Conservation (phyloP, 2,888 invertebrate genomes). For the Archips xylosteana region DNA sequence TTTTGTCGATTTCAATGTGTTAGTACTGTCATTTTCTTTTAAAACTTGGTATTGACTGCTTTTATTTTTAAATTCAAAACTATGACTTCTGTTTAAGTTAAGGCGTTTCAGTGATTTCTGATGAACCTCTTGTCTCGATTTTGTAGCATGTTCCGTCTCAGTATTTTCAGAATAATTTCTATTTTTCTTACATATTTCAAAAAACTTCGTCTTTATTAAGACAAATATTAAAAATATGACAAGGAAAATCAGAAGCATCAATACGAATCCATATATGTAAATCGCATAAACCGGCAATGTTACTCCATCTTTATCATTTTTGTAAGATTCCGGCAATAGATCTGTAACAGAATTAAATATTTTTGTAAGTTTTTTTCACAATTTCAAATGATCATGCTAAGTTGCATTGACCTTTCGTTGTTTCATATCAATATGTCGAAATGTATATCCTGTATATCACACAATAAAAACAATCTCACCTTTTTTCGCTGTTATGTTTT, state of each 20-base stretch:
- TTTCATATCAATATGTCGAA: no score
- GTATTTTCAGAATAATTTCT: background rate
- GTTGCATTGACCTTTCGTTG: background rate
- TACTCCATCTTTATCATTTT: background rate
- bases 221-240: slow-evolving; percentile 16
- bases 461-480: background rate
- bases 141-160: background rate
- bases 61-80: slow-evolving; percentile 20
- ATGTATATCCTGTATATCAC: no score
- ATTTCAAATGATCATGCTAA: background rate
- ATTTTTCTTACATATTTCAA: background rate
- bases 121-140: background rate
- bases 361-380: background rate
- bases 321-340: background rate
- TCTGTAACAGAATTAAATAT: slow-evolving; percentile 20
- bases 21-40: slow-evolving; percentile 13
- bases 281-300: slow-evolving; percentile 13
- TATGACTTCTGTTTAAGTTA: slow-evolving; percentile 13
- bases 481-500: background rate
- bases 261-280: slow-evolving; percentile 25
- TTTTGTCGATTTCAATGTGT: slow-evolving; percentile 6
- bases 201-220: slow-evolving; percentile 16
- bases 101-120: slow-evolving; percentile 5
- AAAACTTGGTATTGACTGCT: background rate
- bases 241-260: slow-evolving; percentile 13